Evolutionary conservation across 2,113 vertebrate genomes (phyloP), one percentile per base, ranked within the genome.

Genomic region (Dasyurus viverrinus): DNA sequence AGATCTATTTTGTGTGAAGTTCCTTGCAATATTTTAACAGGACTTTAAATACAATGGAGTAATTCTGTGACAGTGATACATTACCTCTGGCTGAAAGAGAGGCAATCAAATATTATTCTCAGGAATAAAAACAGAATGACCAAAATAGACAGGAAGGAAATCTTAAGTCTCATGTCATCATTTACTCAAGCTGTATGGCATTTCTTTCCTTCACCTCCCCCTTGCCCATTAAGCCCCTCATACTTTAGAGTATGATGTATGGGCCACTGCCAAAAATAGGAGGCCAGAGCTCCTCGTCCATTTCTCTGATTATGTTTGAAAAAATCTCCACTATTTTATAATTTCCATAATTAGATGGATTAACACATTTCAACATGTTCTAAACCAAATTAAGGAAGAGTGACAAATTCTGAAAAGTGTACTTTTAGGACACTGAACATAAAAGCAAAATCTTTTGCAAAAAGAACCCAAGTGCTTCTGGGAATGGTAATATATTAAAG

Each of bases 401-500:
- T 84, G 68, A 26, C 68, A 84, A 84, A 84, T 14, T n/a, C 68
- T 84, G 68, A 84, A 89, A 91, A 50, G 14, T 0, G 4, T 12
- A 2, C 68, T 84, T 91, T 54, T 50, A 55, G 30, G 53, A 22
- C 50, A 30, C 11, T 68, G 47, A 42, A 54, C 24, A 30, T 42
- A 7, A 7, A 22, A 26, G 46, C 52, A 89, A 22, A 46, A 89
- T 0, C 19, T 24, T 1, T 48, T 24, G 47, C 7, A 9, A 16
- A 27, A 53, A 53, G 7, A 26, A 30, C 53, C 2, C 12, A 47
- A 47, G 11, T n/a, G 0, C 12, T n/a, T 0, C 23, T 24, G 53
- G 93, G 3, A 47, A 12, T 2, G 0, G 12, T 1, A 0, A 1
- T 0, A 0, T 0, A 2, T 14, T 2, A 6, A 2, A 12, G 36